Evolutionary conservation across 1,140 invertebrate species (phyloP), one percentile per base, ranked within the genome.

Genomic region (Wasmannia auropunctata): DNA sequence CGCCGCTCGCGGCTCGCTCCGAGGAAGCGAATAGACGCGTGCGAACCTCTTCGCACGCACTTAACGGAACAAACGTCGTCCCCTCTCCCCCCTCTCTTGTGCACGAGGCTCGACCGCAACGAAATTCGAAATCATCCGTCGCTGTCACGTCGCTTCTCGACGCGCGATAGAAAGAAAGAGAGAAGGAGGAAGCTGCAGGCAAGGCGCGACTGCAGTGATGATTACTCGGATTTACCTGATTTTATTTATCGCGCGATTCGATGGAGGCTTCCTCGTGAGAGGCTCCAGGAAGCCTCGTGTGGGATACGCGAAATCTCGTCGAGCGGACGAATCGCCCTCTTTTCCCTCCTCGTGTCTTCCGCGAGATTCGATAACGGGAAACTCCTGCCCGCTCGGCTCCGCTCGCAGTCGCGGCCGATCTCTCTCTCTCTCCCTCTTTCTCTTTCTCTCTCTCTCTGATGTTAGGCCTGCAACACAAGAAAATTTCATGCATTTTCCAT

Each of bases 401-500:
- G 25, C 49, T 65, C 63, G 37, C 70, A 25, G 16, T 81, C 31
- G 60, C 40, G 34, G 34, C 62, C 19, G 4, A 19, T 43, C 67
- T 75, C 49, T 63, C 51, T 54, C 19, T 40, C 37, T 40, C 7
- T 40, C 37, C 7, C 10, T 10, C 89, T 87, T 43, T n/a, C n/a
- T n/a, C n/a, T n/a, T n/a, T n/a, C n/a, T n/a, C n/a, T n/a, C n/a
- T n/a, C n/a, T n/a, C n/a, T n/a, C n/a, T n/a, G n/a, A n/a, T n/a
- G 72, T 88, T 79, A 54, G 25, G 16, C 70, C 89, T 91, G 88
- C n/a, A 90, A 90, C 74, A 90, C 74, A 84, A 90, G 65, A 90
- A 91, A 91, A 80, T 86, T n/a, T 86, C 88, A 88, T 88, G 67
- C 86, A 91, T 91, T 91, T 91, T 90, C 81, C 86, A 91, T 90